Conservation (phyloP, 2,113 vertebrate genomes). For the Pachyramphus minor region DNA sequence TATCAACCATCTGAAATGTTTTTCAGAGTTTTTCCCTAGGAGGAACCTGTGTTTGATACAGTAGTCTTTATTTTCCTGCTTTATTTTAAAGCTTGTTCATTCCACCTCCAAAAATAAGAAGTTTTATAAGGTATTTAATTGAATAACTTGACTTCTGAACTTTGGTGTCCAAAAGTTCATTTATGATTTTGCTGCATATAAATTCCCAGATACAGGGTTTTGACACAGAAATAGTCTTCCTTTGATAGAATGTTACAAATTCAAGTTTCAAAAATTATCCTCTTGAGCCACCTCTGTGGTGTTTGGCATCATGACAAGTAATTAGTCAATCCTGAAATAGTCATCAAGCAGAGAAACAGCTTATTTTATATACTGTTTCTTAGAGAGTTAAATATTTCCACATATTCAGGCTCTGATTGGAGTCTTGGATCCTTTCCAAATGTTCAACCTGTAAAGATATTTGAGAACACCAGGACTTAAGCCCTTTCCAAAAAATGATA, state of each 20-base stretch:
- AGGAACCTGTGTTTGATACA: background rate
- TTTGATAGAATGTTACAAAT: slow-evolving; percentile 60
- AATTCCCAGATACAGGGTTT: slow-evolving; percentile 46
- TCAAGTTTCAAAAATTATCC: slow-evolving; percentile 61
- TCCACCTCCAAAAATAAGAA: background rate
- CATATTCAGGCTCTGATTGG: slow-evolving; percentile 66
- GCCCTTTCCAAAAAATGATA: slow-evolving; percentile 67
- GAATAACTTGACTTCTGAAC: slow-evolving; percentile 3
- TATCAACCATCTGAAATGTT: background rate
- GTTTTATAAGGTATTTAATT: background rate
- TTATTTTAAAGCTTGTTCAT: background rate
- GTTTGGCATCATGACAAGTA: slow-evolving; percentile 61
- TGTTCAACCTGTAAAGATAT: slow-evolving; percentile 74
- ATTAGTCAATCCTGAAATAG: slow-evolving; percentile 72
- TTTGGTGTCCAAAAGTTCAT: slow-evolving; percentile 47
- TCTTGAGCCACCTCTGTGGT: slow-evolving; percentile 54
- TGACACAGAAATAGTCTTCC: slow-evolving; percentile 48
- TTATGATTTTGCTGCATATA: slow-evolving; percentile 45
- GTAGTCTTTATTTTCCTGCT: slow-evolving; percentile 13
- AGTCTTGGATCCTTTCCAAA: slow-evolving; percentile 70
- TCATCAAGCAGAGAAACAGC: slow-evolving; percentile 62
- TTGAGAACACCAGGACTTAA: slow-evolving; percentile 67
- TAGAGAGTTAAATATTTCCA: slow-evolving; percentile 73
- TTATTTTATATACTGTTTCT: slow-evolving; percentile 72
- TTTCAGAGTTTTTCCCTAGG: background rate